phyloP scores from a whole-genome alignment of 2,888 invertebrate genomes.

The Lasioglossum zephyrum region DNA sequence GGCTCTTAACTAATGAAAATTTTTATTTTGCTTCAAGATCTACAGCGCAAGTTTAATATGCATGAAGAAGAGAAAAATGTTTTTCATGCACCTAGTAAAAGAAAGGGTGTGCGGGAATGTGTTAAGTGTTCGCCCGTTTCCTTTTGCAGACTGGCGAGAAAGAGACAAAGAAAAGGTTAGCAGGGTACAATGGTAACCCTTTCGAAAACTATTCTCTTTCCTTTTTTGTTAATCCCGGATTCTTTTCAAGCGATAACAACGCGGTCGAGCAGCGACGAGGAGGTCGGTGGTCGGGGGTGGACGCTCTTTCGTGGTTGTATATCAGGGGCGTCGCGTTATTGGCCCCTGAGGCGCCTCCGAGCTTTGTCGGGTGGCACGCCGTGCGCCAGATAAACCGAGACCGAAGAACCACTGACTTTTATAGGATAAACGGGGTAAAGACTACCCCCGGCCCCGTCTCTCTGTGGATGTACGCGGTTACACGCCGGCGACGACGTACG shows the following conservation, averaged over 20 bases:
- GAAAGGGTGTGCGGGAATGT: background rate
- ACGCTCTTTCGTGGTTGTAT: constrained; percentile 75
- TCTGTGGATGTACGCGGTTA: constrained; percentile 22
- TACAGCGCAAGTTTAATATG: too few species aligned
- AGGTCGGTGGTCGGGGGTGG: constrained; percentile 63
- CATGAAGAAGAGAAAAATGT: too few species aligned
- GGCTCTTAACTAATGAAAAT: background rate
- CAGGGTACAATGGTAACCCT: constrained; percentile 36
- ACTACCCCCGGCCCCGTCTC: constrained; percentile 57
- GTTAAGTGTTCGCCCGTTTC: background rate
- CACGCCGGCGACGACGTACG: constrained; percentile 14
- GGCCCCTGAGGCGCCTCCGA: constrained; percentile 80
- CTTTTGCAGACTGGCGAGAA: background rate
- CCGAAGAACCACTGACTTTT: constrained; percentile 79
- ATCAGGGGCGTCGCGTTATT: constrained; percentile 80
- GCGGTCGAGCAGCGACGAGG: constrained; percentile 68
- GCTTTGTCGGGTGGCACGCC: constrained; percentile 79
- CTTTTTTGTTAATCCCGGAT: constrained; percentile 61
- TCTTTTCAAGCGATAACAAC: constrained; percentile 71
- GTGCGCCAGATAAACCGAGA: constrained; percentile 76
- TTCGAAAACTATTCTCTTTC: constrained; percentile 41
- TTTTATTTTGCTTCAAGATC: background rate
- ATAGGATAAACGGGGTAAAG: constrained; percentile 78
- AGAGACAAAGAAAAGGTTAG: background rate
- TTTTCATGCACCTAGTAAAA: background rate